Evolutionary conservation across 1,140 invertebrate species (phyloP), one percentile per base, ranked within the genome.

Genomic region (Catajapyx aquilonaris): DNA sequence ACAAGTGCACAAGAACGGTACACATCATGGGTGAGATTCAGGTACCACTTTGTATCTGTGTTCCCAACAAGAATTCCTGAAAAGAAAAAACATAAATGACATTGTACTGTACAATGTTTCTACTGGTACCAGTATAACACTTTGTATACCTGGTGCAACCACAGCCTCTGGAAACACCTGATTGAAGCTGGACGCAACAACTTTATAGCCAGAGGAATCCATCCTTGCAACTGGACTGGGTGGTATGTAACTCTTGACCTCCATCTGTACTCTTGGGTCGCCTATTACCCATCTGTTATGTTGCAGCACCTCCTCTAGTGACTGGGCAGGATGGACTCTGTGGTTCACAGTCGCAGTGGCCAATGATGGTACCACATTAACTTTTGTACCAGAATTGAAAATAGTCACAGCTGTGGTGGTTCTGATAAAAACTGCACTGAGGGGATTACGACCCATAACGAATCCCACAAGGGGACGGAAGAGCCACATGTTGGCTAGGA

Each of bases 361-460:
- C 3, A 49, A 43, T n/a, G 53, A 48, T 3, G 65, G 63, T n/a
- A 70, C 47, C 2, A 69, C 60, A 52, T 70, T 70, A 7, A 48
- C 50, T 47, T 65, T 65, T n/a, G 61, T 46, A 17, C 66, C 67
- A 35, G 61, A 60, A 34, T 61, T 46, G 41, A 70, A 55, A 40
- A 62, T 57, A 5, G 67, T 70, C 4, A 67, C 57, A 15, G 66
- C 58, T 17, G 64, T 66, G 4, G 65, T 65, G 2, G 67, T 69
- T 41, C 65, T 49, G 3, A 65, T 46, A 0, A 66, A 40, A 10
- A 64, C 56, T 51, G 64, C 61, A 2, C 55, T 55, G 2, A 48
- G 25, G 9, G 61, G 55, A 22, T 53, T 55, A 19, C 16, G 25
- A 3, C 54, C 53, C 50, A 68, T 46, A n/a, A 60, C 37, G 43